These are phyloP conservation scores for Petroica traversi DNA, from an alignment of 2,113 vertebrate genomes.

Conservation along the genomic window DNA sequence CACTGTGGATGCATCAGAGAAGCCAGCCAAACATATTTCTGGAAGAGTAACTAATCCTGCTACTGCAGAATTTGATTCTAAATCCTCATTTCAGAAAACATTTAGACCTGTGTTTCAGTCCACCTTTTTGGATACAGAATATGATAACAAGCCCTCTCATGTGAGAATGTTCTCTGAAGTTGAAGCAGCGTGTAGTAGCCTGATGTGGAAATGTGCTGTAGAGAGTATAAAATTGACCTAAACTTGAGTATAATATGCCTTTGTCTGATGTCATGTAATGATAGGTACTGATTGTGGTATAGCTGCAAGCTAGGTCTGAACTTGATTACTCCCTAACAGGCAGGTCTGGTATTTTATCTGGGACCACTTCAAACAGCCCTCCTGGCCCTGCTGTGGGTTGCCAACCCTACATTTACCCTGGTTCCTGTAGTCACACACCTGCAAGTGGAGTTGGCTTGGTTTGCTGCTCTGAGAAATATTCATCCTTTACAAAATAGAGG, in stretches of 20 bases:
- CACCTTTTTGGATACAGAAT: background rate
- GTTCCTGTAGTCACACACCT: background rate
- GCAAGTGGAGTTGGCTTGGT: background rate
- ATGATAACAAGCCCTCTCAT: background rate
- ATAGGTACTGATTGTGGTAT: background rate
- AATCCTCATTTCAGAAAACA: background rate
- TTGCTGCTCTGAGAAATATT: background rate
- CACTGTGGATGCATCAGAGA: background rate
- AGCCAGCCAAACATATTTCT: background rate
- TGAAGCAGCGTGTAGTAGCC: background rate
- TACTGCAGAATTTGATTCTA: background rate
- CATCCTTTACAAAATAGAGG: background rate
- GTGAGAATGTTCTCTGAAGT: background rate
- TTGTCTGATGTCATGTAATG: slow-evolving; percentile 17
- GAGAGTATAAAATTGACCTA: background rate
- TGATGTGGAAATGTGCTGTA: slow-evolving; percentile 3
- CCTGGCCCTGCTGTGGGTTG: background rate
- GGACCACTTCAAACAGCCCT: slow-evolving; percentile 14
- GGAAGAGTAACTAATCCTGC: background rate
- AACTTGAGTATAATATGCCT: background rate
- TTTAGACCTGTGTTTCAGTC: background rate
- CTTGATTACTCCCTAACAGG: background rate
- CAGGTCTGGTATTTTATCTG: background rate
- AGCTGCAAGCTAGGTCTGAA: slow-evolving; percentile 2
- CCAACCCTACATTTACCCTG: background rate